Evolutionary conservation across 1,140 invertebrate species (phyloP).

Genomic region (Papilio dardanus): DNA sequence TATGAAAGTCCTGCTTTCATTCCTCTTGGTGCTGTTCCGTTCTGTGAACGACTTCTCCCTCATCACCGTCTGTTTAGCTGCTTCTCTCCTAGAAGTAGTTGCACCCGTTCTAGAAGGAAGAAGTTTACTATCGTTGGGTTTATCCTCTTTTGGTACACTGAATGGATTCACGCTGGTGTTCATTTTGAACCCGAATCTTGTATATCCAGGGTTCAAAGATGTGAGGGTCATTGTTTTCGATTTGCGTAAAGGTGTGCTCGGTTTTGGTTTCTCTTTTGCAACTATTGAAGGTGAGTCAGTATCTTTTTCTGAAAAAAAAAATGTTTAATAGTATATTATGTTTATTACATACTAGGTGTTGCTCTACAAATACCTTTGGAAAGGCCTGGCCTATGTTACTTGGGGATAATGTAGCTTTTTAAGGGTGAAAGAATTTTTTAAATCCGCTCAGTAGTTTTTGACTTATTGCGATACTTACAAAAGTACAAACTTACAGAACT

Average conservation of each 20-base stretch:
- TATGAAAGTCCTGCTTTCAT: conserved; percentile 77
- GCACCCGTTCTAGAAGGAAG: conserved; percentile 59
- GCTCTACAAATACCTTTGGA: no score
- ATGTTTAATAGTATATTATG: no score
- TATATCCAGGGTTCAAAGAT: conserved; percentile 61
- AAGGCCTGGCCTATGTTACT: no score
- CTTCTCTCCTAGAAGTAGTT: conserved; percentile 53
- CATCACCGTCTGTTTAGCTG: conserved; percentile 65
- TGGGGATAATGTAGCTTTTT: no score
- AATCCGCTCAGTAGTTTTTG: no score
- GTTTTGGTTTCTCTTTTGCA: conserved; percentile 45
- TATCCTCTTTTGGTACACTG: conserved; percentile 50
- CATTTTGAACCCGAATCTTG: conserved; percentile 79
- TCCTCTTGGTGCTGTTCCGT: conserved; percentile 59
- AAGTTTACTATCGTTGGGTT: conserved; percentile 36
- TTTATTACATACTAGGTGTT: no score
- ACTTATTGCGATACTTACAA: no score
- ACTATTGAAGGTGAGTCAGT: conserved; percentile 35
- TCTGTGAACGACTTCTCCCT: conserved; percentile 68
- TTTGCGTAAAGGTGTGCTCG: conserved; percentile 30
- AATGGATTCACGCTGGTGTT: conserved; percentile 63
- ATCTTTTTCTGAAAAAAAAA: conserved; percentile 40
- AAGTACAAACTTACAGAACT: no score
- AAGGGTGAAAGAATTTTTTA: no score
- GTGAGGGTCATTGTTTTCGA: conserved; percentile 41